phyloP scores from a whole-genome alignment of 2,797 vertebrate genomes.

The Triplophysa yarkandensis region DNA sequence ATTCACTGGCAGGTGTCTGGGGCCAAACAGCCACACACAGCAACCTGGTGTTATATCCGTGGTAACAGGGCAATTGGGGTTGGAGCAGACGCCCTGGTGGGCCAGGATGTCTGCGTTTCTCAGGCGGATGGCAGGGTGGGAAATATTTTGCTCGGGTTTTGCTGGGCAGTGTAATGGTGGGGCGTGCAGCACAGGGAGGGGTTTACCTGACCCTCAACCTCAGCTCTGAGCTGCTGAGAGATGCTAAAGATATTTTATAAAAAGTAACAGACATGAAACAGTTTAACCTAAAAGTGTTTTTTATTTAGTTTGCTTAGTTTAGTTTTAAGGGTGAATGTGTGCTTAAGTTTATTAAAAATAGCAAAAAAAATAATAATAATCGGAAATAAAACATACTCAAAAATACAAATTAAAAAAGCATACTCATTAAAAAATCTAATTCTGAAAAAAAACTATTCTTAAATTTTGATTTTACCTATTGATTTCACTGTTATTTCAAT shows the following conservation, averaged over 20 bases:
- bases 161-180: conserved; percentile 18
- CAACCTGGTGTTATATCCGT: conserved; percentile 51
- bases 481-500: too few relatives aligned
- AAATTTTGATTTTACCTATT: too few relatives aligned
- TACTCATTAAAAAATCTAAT: too few relatives aligned
- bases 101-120: conserved; percentile 52
- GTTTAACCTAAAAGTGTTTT: conserved; percentile 4
- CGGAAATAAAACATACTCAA: too few relatives aligned
- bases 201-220: conserved; percentile 47
- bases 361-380: too few relatives aligned
- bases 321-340: too few relatives aligned
- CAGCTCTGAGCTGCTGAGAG: conserved; percentile 3
- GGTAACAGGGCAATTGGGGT: conserved; percentile 64
- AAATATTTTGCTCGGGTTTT: conserved; percentile 31
- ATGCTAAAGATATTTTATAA: background rate
- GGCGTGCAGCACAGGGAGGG: conserved; percentile 20
- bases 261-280: conserved; percentile 11
- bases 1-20: conserved; percentile 58
- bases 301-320: background rate
- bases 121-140: conserved; percentile 25
- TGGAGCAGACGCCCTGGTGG: conserved; percentile 58
- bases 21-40: conserved; percentile 56
- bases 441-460: too few relatives aligned
- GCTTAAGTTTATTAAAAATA: too few relatives aligned
- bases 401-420: background rate